Conservation (phyloP, 1,140 invertebrate species). For the Pantala flavescens region DNA sequence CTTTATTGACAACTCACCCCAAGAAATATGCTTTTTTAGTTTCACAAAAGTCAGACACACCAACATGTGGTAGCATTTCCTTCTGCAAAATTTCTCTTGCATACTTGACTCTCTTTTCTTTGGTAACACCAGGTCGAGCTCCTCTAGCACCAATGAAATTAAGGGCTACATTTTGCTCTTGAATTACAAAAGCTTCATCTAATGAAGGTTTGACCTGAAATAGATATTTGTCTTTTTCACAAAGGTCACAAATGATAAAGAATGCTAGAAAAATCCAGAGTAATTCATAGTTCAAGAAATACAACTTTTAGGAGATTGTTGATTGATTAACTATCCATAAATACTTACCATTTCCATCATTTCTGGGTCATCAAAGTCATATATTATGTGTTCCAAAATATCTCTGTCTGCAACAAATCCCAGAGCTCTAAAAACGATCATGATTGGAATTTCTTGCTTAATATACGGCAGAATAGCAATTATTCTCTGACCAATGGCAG, state of each 20-base stretch:
- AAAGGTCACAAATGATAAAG: not conserved
- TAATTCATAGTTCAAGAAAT: not conserved
- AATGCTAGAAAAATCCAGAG: not conserved
- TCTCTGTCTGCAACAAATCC: constrained; percentile 98
- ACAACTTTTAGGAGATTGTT: too few relatives aligned
- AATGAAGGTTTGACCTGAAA: constrained; percentile 77
- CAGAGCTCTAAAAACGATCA: constrained; percentile 94
- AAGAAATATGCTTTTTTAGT: constrained; percentile 98
- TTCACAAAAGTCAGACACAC: constrained; percentile 97
- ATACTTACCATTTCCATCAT: constrained; percentile 95
- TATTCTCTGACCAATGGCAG: constrained; percentile 94
- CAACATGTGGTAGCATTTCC: constrained; percentile 98
- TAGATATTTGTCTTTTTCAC: not conserved
- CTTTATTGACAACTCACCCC: constrained; percentile 48
- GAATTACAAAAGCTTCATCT: constrained; percentile 98
- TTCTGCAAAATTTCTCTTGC: constrained; percentile 98
- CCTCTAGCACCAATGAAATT: constrained; percentile 97
- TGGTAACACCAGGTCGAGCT: constrained; percentile 92
- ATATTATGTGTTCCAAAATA: constrained; percentile 97
- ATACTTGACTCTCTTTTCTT: constrained; percentile 98
- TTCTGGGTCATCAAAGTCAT: constrained; percentile 98
- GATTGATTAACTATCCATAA: too few relatives aligned
- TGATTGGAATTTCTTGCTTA: constrained; percentile 98
- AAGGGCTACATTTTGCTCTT: constrained; percentile 95
- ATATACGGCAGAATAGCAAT: constrained; percentile 97